These are phyloP conservation scores for Crenuchus spilurus DNA, from an alignment of 2,797 vertebrate species.

Conservation along the genomic window DNA sequence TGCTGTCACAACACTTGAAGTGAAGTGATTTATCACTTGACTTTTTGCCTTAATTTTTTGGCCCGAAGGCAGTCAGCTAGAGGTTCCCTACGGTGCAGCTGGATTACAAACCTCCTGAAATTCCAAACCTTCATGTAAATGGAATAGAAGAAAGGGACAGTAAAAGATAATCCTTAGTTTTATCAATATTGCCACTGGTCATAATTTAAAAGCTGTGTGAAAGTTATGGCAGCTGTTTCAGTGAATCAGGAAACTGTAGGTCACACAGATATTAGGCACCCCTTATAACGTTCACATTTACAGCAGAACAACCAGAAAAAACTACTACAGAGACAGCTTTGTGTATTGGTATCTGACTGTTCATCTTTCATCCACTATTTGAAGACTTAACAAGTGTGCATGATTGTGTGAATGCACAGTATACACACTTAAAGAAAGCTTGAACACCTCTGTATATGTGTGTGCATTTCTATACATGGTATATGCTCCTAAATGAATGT, in stretches of 20 bases:
- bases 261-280: background rate
- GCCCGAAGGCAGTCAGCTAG: conserved; percentile 18
- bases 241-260: background rate
- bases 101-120: conserved; percentile 18
- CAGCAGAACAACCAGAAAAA: too few species aligned
- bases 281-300: too few species aligned
- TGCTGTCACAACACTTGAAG: conserved; percentile 22
- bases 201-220: conserved; percentile 3
- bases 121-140: conserved; percentile 12
- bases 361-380: conserved; percentile 14
- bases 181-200: background rate
- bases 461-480: background rate
- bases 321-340: too few species aligned
- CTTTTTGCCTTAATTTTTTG: conserved; percentile 32
- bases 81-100: background rate
- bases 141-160: background rate
- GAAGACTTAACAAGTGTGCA: background rate
- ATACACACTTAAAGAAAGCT: background rate
- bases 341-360: background rate
- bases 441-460: background rate
- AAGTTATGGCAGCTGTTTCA: background rate
- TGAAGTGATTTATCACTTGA: conserved; percentile 33
- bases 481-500: background rate
- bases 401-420: conserved; percentile 16
- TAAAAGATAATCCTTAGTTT: conserved; percentile 21